Evolutionary conservation across 2,113 vertebrate species (phyloP).

Genomic region (Aplodontia rufa): DNA sequence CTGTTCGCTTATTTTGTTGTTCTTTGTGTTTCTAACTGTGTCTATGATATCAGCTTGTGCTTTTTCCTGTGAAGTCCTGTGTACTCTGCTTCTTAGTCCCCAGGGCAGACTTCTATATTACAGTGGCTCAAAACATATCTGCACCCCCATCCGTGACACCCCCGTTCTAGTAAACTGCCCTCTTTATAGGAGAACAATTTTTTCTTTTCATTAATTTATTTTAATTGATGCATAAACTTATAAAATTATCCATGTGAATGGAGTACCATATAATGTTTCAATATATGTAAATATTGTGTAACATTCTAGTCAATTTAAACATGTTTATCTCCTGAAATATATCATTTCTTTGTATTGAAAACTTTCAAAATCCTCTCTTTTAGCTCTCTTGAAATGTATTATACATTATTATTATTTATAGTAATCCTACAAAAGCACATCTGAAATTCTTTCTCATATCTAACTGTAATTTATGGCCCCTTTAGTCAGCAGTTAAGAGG

Average conservation of each 20-base stretch:
- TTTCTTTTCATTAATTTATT: too few species aligned
- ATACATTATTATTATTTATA: background rate
- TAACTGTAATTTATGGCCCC: background rate
- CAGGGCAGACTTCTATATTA: background rate
- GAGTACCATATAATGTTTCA: too few species aligned
- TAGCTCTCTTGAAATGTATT: background rate
- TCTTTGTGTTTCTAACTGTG: background rate
- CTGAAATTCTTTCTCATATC: background rate
- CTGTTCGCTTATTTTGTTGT: background rate
- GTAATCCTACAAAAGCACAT: fast-evolving
- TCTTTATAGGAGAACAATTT: background rate
- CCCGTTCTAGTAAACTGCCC: background rate
- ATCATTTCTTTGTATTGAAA: background rate
- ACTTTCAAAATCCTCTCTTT: background rate
- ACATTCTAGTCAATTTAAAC: background rate
- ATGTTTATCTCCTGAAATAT: background rate
- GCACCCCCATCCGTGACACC: too few species aligned
- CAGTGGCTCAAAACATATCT: background rate
- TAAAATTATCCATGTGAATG: background rate
- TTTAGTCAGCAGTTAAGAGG: background rate
- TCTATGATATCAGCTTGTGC: background rate
- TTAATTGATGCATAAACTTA: too few species aligned
- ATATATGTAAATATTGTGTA: background rate
- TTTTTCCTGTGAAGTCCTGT: background rate
- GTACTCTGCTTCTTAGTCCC: background rate